A percentile compares a stretch with the other conserved stretches of the same genome.
Evolutionary conservation across 2,113 vertebrate genomes (phyloP).

Genomic region (Tachuris rubrigastra): DNA sequence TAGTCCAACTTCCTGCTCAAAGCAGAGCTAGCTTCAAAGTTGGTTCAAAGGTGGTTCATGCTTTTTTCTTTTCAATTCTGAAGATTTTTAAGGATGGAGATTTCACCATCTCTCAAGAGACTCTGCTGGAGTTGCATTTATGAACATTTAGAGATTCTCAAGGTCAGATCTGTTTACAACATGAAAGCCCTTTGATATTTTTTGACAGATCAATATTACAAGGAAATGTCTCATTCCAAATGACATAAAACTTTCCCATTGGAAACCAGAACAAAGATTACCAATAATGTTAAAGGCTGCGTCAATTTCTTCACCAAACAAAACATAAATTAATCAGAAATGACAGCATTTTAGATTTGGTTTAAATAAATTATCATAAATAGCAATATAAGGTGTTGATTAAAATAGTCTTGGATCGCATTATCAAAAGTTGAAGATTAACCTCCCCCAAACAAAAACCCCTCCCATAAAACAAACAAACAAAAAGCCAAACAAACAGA

Average conservation of each 20-base stretch:
- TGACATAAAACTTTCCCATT: background rate
- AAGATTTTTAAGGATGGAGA: background rate
- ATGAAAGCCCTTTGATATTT: background rate
- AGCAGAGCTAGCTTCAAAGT: conserved; percentile 1
- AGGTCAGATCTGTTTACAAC: background rate
- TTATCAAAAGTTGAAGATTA: background rate
- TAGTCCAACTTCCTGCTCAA: background rate
- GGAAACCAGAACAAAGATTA: background rate
- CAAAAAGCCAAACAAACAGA: background rate
- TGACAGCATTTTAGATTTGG: background rate
- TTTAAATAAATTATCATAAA: background rate
- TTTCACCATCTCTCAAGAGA: background rate
- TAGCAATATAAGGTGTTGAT: background rate
- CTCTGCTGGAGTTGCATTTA: background rate
- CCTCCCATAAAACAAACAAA: background rate
- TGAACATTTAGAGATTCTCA: background rate
- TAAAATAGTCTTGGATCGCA: background rate
- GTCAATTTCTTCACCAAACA: background rate
- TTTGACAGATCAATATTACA: background rate
- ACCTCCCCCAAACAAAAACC: background rate
- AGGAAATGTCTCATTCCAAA: background rate
- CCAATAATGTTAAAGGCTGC: background rate
- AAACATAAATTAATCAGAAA: background rate
- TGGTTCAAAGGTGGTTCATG: background rate
- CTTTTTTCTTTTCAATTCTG: background rate